Base-by-base conservation (phyloP, 2,888 invertebrate species). In the Pandemis heparana region DNA sequence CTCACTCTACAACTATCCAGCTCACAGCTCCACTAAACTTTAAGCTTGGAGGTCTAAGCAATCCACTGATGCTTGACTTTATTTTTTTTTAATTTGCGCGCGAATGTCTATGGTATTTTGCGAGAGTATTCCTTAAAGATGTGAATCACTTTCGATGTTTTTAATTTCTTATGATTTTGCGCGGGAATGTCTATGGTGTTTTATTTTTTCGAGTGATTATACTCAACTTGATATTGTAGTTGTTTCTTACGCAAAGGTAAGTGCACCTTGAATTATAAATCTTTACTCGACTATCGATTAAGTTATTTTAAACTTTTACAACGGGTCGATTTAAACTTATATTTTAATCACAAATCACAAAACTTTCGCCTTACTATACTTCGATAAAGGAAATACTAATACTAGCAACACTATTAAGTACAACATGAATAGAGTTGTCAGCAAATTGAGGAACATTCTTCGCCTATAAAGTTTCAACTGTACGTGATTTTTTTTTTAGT, bases 301-400 rank as follows among this genome's bases (percentile, higher is more conserved):
- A 38, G 43, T 71, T 70, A 76, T 73, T 75, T 70, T 69, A 43
- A 71, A 69, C 16, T 43, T 48, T 51, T 8, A 18, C 16, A 10
- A 59, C 56, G 18, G 16, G 38, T 8, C 14, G 39, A 14, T 60
- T 38, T 60, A 16, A 43, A 64, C 38, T 1, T 38, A 9, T 6
- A 23, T 46, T 23, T 39, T 43, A 46, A 10, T 72, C 62, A 63
- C 67, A 72, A 46, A 10, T 72, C 62, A 63, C 67, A 72, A 68
- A 8, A 72, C 41, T 67, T 64, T 70, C 32, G 72, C 64, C 71
- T 83, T 88, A 12, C 84, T 88, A 77, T 94, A 92, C 75, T 89
- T 91, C 3, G 94, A 94, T 75, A 94, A 77, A 12, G 94, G 92
- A 75, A 94, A 94, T 59, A 92, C 84, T 7, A 94, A 75, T 6